Percentiles rank a stretch among this genome's conserved stretches.
These are phyloP conservation scores for Glareola pratincola DNA, from an alignment of 2,113 vertebrate species.

Conservation along the genomic window DNA sequence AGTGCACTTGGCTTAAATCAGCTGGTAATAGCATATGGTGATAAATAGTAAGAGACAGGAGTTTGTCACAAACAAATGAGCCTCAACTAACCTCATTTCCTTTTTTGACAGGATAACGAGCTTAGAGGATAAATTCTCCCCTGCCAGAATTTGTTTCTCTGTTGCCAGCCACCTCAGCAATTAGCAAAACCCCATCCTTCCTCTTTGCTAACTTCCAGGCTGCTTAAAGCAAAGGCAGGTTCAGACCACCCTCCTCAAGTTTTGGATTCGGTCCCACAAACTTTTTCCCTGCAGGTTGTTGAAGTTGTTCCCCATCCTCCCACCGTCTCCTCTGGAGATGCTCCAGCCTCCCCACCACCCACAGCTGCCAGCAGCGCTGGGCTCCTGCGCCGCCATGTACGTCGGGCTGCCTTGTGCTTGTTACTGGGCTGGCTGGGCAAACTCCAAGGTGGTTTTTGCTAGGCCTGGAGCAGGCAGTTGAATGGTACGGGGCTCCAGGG, in stretches of 20 bases:
- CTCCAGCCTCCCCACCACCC: not conserved
- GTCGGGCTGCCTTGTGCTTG: rapidly evolving
- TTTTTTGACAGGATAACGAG: conserved; percentile 56
- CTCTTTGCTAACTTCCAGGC: not conserved
- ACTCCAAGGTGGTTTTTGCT: not conserved
- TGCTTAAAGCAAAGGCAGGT: not conserved
- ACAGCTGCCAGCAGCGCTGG: not conserved
- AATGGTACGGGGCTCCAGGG: not conserved
- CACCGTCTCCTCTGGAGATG: not conserved
- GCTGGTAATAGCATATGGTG: not conserved
- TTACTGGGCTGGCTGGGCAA: not conserved
- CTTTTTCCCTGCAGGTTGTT: not conserved
- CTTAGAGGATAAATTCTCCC: conserved; percentile 52
- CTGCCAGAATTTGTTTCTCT: conserved; percentile 1
- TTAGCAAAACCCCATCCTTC: conserved; percentile 17
- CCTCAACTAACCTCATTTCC: conserved; percentile 54
- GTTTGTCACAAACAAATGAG: conserved; percentile 49
- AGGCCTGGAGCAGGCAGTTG: not conserved
- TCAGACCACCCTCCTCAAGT: not conserved
- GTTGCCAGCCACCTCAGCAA: conserved; percentile 27
- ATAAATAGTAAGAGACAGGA: conserved; percentile 47
- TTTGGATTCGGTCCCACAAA: not conserved
- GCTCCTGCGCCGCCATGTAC: not conserved
- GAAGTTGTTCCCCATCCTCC: not conserved
- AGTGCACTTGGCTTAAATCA: not conserved